Conservation (phyloP, 2,888 invertebrate genomes). For the Biston stratarius region DNA sequence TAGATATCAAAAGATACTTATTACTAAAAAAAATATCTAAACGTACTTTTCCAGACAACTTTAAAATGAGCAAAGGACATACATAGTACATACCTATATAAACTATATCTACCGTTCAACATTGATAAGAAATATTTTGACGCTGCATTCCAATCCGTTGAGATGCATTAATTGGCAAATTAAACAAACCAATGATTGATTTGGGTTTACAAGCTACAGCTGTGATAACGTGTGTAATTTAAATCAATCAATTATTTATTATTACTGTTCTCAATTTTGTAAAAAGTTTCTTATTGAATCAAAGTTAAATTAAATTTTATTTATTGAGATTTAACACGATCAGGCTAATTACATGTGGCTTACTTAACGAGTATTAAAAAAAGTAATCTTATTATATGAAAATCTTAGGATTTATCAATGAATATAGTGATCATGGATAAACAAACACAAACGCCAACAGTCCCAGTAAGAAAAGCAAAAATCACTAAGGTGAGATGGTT, state of each 20-base stretch:
- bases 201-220: conserved; percentile 8
- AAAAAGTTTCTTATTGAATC: neutral
- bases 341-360: no score
- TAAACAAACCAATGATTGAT: conserved; percentile 22
- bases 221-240: conserved; percentile 15
- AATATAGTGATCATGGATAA: conserved; percentile 22
- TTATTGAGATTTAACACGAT: no score
- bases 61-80: no score
- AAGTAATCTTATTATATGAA: neutral
- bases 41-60: no score
- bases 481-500: conserved; percentile 25
- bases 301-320: no score
- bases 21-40: no score
- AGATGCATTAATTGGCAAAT: conserved; percentile 27
- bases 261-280: neutral
- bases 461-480: conserved; percentile 30
- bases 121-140: neutral
- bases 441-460: conserved; percentile 31
- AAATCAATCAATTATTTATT: neutral
- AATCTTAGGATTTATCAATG: neutral
- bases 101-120: no score
- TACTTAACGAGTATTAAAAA: no score
- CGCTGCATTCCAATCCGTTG: conserved; percentile 8
- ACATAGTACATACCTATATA: no score
- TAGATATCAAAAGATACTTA: no score